Percentiles rank a stretch among this genome's conserved stretches.
Evolutionary conservation across 2,797 vertebrate species (phyloP).

Genomic region (Anabacerthia variegaticeps): DNA sequence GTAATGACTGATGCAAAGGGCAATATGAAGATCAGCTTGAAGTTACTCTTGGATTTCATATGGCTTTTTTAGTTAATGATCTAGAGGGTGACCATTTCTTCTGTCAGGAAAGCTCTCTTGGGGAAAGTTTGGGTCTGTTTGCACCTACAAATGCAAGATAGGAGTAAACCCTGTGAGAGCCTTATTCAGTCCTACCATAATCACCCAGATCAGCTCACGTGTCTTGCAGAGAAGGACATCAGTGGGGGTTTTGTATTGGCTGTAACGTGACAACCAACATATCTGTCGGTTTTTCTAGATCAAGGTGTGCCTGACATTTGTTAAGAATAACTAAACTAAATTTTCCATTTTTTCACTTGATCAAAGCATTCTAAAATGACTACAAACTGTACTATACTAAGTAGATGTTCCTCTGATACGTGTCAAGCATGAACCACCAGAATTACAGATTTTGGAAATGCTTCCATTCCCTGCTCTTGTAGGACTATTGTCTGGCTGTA

Average conservation of each 20-base stretch:
- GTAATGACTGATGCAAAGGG: neutral
- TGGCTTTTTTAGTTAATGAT: neutral
- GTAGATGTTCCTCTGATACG: neutral
- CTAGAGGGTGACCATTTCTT: neutral
- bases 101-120: neutral
- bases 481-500: neutral
- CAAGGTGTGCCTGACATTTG: neutral
- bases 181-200: neutral
- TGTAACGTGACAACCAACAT: neutral
- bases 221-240: neutral
- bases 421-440: neutral
- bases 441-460: neutral
- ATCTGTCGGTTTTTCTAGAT: neutral
- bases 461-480: neutral
- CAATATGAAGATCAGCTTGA: neutral
- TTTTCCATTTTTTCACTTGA: neutral
- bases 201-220: neutral
- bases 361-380: neutral
- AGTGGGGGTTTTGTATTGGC: neutral
- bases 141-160: neutral
- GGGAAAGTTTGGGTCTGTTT: neutral
- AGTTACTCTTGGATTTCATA: neutral
- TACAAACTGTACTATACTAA: neutral
- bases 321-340: neutral
- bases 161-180: neutral